Evolutionary conservation across 2,113 vertebrate genomes (phyloP).

Genomic region (Lophotis ruficrista): DNA sequence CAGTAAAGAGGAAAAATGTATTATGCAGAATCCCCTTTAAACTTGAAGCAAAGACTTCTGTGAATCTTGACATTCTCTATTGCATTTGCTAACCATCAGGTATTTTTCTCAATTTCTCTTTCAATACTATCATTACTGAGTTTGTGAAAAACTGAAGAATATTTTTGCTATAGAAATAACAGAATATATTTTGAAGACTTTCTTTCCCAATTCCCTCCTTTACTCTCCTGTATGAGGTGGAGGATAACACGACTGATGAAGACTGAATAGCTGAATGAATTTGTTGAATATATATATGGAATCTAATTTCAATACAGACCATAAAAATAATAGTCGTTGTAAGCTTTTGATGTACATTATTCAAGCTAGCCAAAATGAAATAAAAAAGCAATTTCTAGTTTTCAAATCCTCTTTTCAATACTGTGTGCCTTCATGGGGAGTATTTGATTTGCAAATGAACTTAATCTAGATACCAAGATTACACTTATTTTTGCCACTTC

Average conservation of each 20-base stretch:
- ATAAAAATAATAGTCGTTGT: neutral
- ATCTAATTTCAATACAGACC: conserved; percentile 16
- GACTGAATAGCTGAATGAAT: conserved; percentile 6
- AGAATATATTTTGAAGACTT: neutral
- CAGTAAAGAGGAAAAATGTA: neutral
- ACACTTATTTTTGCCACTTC: neutral
- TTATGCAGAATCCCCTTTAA: neutral
- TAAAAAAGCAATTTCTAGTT: neutral
- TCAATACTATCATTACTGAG: neutral
- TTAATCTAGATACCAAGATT: neutral
- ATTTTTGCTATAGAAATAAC: neutral
- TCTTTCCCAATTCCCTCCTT: neutral
- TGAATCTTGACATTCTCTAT: neutral
- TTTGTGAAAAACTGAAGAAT: neutral
- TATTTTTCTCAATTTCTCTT: neutral
- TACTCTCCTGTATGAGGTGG: neutral
- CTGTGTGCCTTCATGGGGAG: neutral
- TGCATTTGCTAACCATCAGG: neutral
- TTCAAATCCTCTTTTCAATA: neutral
- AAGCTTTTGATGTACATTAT: neutral
- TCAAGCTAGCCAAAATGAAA: neutral
- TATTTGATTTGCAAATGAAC: conserved; percentile 29
- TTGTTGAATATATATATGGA: neutral
- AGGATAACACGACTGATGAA: neutral
- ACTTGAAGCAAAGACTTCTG: neutral